Evolutionary conservation across 2,797 vertebrate species (phyloP), one percentile per base, ranked within the genome.

Genomic region (Enteromius paludinosus): DNA sequence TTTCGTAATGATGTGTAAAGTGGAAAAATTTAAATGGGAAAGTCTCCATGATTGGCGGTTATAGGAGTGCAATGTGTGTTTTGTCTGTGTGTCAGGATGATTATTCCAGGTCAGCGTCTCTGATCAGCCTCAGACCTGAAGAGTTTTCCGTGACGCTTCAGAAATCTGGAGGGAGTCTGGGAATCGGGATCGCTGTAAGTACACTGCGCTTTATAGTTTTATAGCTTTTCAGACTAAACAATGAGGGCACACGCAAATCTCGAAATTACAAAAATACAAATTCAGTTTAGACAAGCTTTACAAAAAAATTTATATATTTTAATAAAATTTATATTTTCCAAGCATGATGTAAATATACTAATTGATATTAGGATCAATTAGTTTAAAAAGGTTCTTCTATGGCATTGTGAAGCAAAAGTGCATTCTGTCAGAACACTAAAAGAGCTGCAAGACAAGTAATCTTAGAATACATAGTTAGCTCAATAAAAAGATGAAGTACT

Each of bases 101-200:
- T 78, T 87, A 77, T 83, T 88, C 90, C 11, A 71, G 66, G 43
- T 82, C 81, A 47, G 77, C 88, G 5, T 85, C 90, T 56, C 30
- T 87, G 70, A 90, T 87, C 87, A 91, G 91, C 86, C 84, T 43
- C 70, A 92, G 80, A 59, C 70, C 89, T 1, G 90, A 88, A 87
- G 93, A 92, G 92, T 91, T 89, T 92, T 92, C 74, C 0, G 94
- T 97, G 90, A 92, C 95, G 82, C 93, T 97, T 78, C 86, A 91
- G 85, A 97, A 97, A 92, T 93, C 95, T 72, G 93, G 95, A 0
- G 96, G 94, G 49, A 95, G 93, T 75, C 92, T 97, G 86, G 96
- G 96, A 78, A 94, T 97, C 92, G 96, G 95, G 0, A 94, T 97
- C 85, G 94, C 95, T 82, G 96, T 96, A 93, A 96, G 96, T 91